These are phyloP conservation scores for Epinephelus malabaricus DNA, from an alignment of 2,797 vertebrate species.

Conservation along the genomic window DNA sequence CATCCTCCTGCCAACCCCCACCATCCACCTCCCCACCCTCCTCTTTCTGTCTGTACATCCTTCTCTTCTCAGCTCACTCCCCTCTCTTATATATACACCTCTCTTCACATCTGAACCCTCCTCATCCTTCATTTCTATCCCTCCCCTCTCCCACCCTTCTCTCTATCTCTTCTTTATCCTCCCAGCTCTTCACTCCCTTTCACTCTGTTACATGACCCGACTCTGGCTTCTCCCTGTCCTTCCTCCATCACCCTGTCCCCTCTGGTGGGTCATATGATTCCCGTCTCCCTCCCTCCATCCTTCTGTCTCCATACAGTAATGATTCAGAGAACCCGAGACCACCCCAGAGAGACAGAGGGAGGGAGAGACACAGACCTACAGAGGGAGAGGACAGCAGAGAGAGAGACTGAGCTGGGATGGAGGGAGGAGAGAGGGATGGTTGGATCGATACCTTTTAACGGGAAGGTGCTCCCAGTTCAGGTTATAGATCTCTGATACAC, in stretches of 20 bases:
- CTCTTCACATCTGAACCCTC: not conserved
- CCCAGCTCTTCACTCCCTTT: not conserved
- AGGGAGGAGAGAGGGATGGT: constrained; percentile 37
- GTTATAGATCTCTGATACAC: constrained; percentile 66
- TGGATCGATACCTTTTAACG: constrained; percentile 82
- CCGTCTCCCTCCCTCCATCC: constrained; percentile 30
- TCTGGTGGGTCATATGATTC: constrained; percentile 60
- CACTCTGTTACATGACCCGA: constrained; percentile 17
- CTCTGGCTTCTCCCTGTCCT: constrained; percentile 32
- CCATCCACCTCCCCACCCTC: constrained; percentile 19
- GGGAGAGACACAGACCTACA: not conserved
- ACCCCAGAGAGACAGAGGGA: constrained; percentile 54
- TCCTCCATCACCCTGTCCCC: constrained; percentile 38
- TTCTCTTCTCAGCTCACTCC: not conserved
- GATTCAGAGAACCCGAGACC: constrained; percentile 81
- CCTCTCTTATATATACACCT: not conserved
- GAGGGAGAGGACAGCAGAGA: not conserved
- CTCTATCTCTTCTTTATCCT: not conserved
- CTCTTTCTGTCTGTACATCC: not conserved
- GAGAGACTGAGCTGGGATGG: constrained; percentile 29
- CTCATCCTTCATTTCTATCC: not conserved
- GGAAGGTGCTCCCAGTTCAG: constrained; percentile 65
- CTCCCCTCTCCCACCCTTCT: not conserved
- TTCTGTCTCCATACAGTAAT: constrained; percentile 70
- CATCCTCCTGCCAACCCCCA: constrained; percentile 28